Evolutionary conservation across 2,888 invertebrate genomes (phyloP), one percentile per base, ranked within the genome.

Genomic region (Tipula lateralis): DNA sequence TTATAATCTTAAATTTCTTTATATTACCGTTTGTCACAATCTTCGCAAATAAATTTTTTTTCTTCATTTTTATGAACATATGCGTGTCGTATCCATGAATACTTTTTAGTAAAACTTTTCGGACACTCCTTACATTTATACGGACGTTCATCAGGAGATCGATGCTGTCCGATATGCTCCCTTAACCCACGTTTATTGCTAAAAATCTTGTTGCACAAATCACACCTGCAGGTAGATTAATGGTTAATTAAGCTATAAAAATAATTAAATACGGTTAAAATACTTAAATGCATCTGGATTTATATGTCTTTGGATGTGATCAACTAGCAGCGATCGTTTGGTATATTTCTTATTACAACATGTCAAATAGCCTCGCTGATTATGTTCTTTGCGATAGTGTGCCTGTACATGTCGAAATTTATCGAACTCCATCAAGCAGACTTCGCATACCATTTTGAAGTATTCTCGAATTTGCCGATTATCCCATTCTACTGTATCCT

Each of bases 1-100:
- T 36, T 24, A n/a, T 5, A 2, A 5, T 36, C 0, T 19, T n/a
- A 5, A 84, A 9, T 24, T 84, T 1, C 44, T 13, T 44, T n/a
- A 29, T 34, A 9, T 50, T 39, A 84, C 84, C 89, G 88, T 85
- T 88, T 88, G 3, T 88, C 87, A 83, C 90, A 90, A 3, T 88
- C 87, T 13, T 88, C 87, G 82, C 90, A 90, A 0, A 88, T 88
- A 84, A 86, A 86, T 83, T 86, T 86, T 44, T 87, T 86, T 30
- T 83, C 83, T 83, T 87, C 87, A 24, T 85, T 84, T 34, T 86
- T 85, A 83, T 87, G 87, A 13, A 86, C 86, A 2, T 87, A 13
- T 50, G 85, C 86, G 84, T 87, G 87, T 13, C 87, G 86, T 7
- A 87, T 86, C 24, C 86, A 85, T 30, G 86, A 86, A 83, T 85